phyloP scores from a whole-genome alignment of 2,797 vertebrate genomes.

The Sebastes taczanowskii region DNA sequence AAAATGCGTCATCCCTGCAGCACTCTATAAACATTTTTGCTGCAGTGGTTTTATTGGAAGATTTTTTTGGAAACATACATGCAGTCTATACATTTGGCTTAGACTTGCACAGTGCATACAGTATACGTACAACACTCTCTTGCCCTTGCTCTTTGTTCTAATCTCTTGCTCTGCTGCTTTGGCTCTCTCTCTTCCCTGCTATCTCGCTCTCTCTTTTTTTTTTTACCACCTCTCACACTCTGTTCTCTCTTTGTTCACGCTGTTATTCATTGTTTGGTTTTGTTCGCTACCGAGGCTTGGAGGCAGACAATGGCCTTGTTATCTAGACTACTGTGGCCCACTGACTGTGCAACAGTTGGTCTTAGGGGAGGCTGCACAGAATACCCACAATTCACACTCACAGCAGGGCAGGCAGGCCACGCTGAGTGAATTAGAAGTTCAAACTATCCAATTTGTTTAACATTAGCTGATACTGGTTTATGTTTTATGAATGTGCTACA shows the following conservation, averaged over 20 bases:
- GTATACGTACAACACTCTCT: background rate
- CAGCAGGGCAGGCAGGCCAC: conserved; percentile 31
- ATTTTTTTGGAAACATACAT: background rate
- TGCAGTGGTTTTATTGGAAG: background rate
- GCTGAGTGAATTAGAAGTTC: conserved; percentile 8
- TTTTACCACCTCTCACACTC: conserved; percentile 48
- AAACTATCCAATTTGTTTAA: conserved; percentile 19
- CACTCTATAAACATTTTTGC: background rate
- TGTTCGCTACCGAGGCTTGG: conserved; percentile 53
- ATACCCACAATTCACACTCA: conserved; percentile 39
- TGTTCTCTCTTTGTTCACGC: conserved; percentile 63
- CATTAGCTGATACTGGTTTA: background rate
- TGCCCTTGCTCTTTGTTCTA: conserved; percentile 32
- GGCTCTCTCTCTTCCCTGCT: conserved; percentile 30
- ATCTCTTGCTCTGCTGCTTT: conserved; percentile 40
- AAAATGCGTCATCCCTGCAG: too few relatives aligned
- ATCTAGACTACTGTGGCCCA: conserved; percentile 56
- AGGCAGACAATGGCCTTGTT: conserved; percentile 72
- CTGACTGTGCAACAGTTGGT: conserved; percentile 67
- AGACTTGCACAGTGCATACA: background rate
- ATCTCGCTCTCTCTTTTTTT: background rate
- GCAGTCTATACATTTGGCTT: background rate
- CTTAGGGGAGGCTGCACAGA: conserved; percentile 32
- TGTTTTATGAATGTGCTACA: background rate
- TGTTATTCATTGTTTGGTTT: conserved; percentile 74